Conservation (phyloP, 2,797 vertebrate species). For the Lepilemur septentrionalis region DNA sequence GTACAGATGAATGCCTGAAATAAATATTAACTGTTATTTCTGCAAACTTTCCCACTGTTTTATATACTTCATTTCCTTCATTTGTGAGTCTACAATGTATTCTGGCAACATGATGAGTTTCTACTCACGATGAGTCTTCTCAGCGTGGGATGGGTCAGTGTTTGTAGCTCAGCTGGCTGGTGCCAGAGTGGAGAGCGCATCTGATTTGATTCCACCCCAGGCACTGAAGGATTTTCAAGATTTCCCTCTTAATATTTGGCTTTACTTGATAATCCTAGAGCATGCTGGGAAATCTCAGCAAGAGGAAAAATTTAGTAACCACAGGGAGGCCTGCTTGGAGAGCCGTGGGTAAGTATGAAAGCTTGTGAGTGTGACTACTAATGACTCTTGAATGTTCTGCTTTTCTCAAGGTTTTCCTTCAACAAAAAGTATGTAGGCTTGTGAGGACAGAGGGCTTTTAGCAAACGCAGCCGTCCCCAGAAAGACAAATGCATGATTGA, state of each 20-base stretch:
- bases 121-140: constrained; percentile 44
- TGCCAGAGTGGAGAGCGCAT: constrained; percentile 57
- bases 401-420: constrained; percentile 44
- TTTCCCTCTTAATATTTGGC: constrained; percentile 77
- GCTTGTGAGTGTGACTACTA: constrained; percentile 52
- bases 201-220: constrained; percentile 75
- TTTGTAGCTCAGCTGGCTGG: constrained; percentile 70
- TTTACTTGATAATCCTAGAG: constrained; percentile 74
- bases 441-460: background rate
- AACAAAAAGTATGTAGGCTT: background rate
- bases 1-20: constrained; percentile 55
- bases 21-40: constrained; percentile 73
- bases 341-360: constrained; percentile 59
- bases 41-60: constrained; percentile 63
- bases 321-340: constrained; percentile 52
- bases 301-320: constrained; percentile 70
- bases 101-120: constrained; percentile 31
- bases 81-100: constrained; percentile 31
- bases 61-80: constrained; percentile 42
- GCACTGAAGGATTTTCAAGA: constrained; percentile 75
- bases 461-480: constrained; percentile 44
- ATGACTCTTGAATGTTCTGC: constrained; percentile 62
- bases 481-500: constrained; percentile 33
- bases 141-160: constrained; percentile 61
- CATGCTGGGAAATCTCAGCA: constrained; percentile 79